Evolutionary conservation across 2,113 vertebrate species (phyloP).

Genomic region (Ardeotis arabs): DNA sequence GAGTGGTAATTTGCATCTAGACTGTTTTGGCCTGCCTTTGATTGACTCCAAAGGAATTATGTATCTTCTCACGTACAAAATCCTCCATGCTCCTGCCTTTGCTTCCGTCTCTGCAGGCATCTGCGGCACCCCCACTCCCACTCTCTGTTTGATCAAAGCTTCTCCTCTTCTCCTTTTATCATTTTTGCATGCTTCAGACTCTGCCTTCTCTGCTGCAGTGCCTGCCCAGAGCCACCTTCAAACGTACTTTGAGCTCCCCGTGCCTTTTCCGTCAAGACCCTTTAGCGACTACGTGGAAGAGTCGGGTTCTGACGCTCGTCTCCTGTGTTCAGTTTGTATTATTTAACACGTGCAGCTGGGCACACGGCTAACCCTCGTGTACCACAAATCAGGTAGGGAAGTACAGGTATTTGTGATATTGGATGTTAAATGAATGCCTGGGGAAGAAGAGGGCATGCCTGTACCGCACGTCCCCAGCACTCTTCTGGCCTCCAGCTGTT

Average conservation of each 20-base stretch:
- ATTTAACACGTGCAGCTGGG: neutral
- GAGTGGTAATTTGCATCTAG: constrained; percentile 2
- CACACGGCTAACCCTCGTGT: neutral
- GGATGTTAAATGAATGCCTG: neutral
- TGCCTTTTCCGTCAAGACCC: neutral
- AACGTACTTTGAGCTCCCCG: fast-evolving
- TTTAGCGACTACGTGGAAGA: neutral
- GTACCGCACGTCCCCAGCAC: neutral
- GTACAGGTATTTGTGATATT: neutral
- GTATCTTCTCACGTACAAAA: constrained; percentile 31
- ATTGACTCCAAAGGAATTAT: constrained; percentile 39
- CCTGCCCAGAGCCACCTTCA: constrained; percentile 8
- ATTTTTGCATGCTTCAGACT: neutral
- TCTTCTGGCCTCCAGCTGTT: neutral
- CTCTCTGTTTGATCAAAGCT: constrained; percentile 44
- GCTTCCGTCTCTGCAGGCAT: constrained; percentile 36
- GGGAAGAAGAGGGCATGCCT: neutral
- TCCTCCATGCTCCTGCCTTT: neutral
- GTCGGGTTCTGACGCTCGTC: neutral
- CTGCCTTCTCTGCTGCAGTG: neutral
- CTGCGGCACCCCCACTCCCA: neutral
- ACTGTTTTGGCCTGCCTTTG: neutral
- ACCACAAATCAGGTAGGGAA: neutral
- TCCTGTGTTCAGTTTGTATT: neutral
- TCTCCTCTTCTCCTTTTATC: constrained; percentile 29